Evolutionary conservation across 1,140 invertebrate genomes (phyloP).

Genomic region (Drosophila santomea): DNA sequence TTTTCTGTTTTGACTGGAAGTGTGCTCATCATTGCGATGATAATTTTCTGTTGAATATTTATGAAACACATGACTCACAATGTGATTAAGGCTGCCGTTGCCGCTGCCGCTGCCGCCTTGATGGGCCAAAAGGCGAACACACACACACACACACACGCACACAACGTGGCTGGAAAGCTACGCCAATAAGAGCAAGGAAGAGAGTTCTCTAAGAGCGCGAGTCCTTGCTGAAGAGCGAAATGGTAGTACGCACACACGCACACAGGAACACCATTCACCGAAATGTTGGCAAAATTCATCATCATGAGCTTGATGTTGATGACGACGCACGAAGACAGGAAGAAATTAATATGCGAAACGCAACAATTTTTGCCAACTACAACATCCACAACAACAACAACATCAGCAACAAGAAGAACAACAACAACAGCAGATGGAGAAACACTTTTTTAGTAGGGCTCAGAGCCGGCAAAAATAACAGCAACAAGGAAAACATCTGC

Average conservation of each 20-base stretch:
- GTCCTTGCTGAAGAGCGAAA: slow-evolving; percentile 15
- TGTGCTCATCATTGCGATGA: slow-evolving; percentile 44
- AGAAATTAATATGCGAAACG: slow-evolving; percentile 84
- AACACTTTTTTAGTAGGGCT: slow-evolving; percentile 56
- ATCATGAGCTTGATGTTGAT: slow-evolving; percentile 48
- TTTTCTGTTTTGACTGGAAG: slow-evolving; percentile 72
- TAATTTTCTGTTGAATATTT: slow-evolving; percentile 63
- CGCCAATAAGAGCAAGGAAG: slow-evolving; percentile 76
- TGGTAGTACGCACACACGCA: slow-evolving; percentile 4
- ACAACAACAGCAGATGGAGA: slow-evolving; percentile 35
- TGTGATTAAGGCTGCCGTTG: slow-evolving; percentile 31
- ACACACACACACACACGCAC: slow-evolving; percentile 6
- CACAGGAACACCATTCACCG: slow-evolving; percentile 37
- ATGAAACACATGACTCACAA: slow-evolving; percentile 73
- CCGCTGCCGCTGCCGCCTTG: neutral
- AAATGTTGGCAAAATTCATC: slow-evolving; percentile 45
- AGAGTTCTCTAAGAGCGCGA: slow-evolving; percentile 44
- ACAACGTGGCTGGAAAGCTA: slow-evolving; percentile 59
- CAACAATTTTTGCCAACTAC: slow-evolving; percentile 82
- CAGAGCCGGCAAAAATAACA: slow-evolving; percentile 67
- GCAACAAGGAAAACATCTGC: slow-evolving; percentile 57
- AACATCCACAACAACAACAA: slow-evolving; percentile 41
- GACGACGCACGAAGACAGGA: slow-evolving; percentile 71
- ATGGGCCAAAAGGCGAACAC: slow-evolving; percentile 23
- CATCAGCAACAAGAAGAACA: slow-evolving; percentile 14